Percentiles rank a stretch among this genome's conserved stretches.
phyloP scores from a whole-genome alignment of 1,140 invertebrate species.

The Drosophila neocordata region DNA sequence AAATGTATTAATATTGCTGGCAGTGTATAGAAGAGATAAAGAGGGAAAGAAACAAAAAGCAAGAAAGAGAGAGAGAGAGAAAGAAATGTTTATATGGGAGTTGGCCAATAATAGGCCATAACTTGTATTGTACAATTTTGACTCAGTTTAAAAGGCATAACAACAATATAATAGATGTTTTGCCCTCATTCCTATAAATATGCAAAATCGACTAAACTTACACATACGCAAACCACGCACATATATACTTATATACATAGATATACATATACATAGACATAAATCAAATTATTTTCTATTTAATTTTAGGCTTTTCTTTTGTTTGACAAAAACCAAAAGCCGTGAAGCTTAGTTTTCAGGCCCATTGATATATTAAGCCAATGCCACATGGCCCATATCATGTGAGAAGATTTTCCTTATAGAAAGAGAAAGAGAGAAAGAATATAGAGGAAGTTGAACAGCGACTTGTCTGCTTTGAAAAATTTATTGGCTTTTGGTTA shows the following conservation, averaged over 20 bases:
- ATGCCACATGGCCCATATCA: constrained; percentile 35
- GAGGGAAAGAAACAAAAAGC: constrained; percentile 18
- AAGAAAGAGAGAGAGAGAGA: background rate
- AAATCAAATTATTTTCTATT: constrained; percentile 71
- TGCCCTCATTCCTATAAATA: constrained; percentile 18
- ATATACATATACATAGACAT: constrained; percentile 36
- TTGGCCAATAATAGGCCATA: constrained; percentile 17
- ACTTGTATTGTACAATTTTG: constrained; percentile 11
- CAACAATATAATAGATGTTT: background rate
- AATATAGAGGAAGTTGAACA: background rate
- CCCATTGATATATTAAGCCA: constrained; percentile 46
- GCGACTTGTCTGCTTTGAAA: background rate
- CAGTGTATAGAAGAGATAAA: background rate
- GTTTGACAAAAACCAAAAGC: constrained; percentile 54
- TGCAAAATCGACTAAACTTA: constrained; percentile 41
- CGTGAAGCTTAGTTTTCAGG: constrained; percentile 46
- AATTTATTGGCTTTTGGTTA: constrained; percentile 32
- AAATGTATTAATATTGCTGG: constrained; percentile 44
- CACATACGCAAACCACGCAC: constrained; percentile 10
- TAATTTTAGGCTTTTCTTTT: constrained; percentile 54
- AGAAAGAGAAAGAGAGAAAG: background rate
- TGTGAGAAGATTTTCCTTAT: constrained; percentile 24
- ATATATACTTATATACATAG: background rate
- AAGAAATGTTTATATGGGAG: constrained; percentile 14
- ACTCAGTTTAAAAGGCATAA: background rate